Base-by-base conservation (phyloP, 1,140 invertebrate genomes). In the Streblospio benedicti region DNA sequence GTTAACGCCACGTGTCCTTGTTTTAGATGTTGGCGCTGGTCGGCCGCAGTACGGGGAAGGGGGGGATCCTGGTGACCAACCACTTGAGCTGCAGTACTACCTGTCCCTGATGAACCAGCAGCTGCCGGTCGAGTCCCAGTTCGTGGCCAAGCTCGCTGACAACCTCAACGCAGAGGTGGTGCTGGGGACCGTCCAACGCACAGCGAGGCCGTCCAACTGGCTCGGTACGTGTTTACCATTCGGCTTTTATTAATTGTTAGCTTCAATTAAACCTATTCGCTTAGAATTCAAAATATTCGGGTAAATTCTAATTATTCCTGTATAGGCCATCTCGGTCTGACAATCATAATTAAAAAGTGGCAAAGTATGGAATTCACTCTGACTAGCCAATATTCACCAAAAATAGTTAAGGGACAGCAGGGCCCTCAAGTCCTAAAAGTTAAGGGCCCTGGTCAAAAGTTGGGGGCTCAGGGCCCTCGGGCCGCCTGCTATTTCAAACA, bases 91-190 rank as follows among this genome's bases (percentile, higher is more conserved):
- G 3, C 95, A 98, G 71, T 99, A 96, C 76, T 99, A 99, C 78
- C 81, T 99, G 12, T 98, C 94, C 0, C 81, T 99, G 23, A 81
- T 99, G 60, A 99, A 99, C 81, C 94, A 99, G 75, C 96, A 99
- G 73, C 69, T 85, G 31, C 83, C 83, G 0, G 79, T 85, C 54
- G 83, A 84, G 67, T 82, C 80, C 62, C 83, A 85, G 71, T 77
- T 85, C 68, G 77, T 85, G 20, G 66, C 73, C 6, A 83, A 82
- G 78, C 79, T 99, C 61, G 87, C 95, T 0, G 96, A 99, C 72
- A 92, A 96, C 84, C 79, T 99, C 12, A 99, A 99, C 79, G 96
- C 97, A 0, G 97, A 99, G 83, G 86, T 98, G 50, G 95, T 99
- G 0, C 79, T 98, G 0, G 97, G 94, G 4, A 96, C 93, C 0